Base-by-base conservation (phyloP, 2,113 vertebrate species). In the Microcebus lehilahytsara region DNA sequence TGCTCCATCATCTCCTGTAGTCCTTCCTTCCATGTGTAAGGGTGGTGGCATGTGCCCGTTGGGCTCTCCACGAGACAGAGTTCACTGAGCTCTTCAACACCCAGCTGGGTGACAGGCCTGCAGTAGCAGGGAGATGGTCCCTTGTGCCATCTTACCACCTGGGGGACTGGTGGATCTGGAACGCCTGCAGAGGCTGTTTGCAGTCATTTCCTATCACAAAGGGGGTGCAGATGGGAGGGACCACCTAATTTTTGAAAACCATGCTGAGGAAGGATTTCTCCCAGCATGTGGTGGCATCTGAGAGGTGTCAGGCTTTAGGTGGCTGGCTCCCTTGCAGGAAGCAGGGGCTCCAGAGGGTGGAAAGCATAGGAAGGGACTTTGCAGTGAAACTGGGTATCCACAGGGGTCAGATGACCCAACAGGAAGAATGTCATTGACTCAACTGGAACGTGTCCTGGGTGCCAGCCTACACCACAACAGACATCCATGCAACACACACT, bases 1-100 rank as follows among this genome's bases (percentile, higher is more conserved):
- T 72, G 19, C 5, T 16, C 20, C 5, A 1, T 49, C 3, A 1
- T 60, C 8, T 77, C 40, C 2, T 6, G 9, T 11, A 30, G 77
- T 71, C 1, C 0, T 1, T 40, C 37, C 16, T 81, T 37, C 46
- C 9, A 49, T 11, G 25, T 17, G 0, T 30, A 42, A 32, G 23
- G 46, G 37, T 5, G 20, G 34, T 7, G 51, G 27, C 53, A 1
- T 8, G 34, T 16, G 19, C 37, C 22, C 56, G 0, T 4, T 58
- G 12, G 66, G 32, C 22, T 34, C 30, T 37, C n/a, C 14, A 23
- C 19, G 64, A 17, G 13, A 10, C 40, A 20, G 58, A 67, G 58
- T 56, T 42, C 13, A 23, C 74, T 20, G n/a, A 91, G 34, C 14
- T 77, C 37, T 46, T 27, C 6, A 20, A 0, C 20, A 6, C n/a